phyloP scores from a whole-genome alignment of 2,797 vertebrate species.

The Sebastolobus alascanus region DNA sequence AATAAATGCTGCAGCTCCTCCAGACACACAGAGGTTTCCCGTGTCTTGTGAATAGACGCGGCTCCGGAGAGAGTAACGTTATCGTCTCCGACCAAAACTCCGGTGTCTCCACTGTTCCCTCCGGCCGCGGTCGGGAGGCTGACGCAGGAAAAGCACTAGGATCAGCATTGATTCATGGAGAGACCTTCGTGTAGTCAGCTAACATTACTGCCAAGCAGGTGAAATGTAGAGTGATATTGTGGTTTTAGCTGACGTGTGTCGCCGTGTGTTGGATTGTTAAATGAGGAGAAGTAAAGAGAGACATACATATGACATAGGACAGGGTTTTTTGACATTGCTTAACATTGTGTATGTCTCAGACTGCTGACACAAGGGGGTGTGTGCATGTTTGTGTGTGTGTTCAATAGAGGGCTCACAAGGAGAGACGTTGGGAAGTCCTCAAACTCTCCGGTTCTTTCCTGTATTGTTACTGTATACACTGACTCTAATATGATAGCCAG shows the following conservation, averaged over 20 bases:
- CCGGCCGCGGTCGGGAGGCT: too few species aligned
- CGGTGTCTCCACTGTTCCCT: too few species aligned
- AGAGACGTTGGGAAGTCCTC: conserved; percentile 34
- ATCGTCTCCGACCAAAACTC: too few species aligned
- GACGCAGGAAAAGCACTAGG: too few species aligned
- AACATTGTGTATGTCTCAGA: background rate
- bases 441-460: conserved; percentile 62
- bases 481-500: conserved; percentile 21
- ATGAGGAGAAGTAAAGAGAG: background rate
- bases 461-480: conserved; percentile 56
- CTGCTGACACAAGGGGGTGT: background rate
- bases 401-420: background rate
- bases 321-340: background rate
- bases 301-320: background rate
- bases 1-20: too few species aligned
- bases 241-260: accelerated
- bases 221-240: background rate
- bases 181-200: too few species aligned
- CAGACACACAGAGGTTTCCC: too few species aligned
- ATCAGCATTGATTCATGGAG: accelerated
- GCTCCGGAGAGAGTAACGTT: too few species aligned
- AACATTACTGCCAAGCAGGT: background rate
- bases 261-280: background rate
- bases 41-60: too few species aligned
- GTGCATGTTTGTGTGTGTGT: conserved; percentile 10